Evolutionary conservation across 2,113 vertebrate genomes (phyloP), one percentile per base, ranked within the genome.

Genomic region (Copsychus sechellarum): DNA sequence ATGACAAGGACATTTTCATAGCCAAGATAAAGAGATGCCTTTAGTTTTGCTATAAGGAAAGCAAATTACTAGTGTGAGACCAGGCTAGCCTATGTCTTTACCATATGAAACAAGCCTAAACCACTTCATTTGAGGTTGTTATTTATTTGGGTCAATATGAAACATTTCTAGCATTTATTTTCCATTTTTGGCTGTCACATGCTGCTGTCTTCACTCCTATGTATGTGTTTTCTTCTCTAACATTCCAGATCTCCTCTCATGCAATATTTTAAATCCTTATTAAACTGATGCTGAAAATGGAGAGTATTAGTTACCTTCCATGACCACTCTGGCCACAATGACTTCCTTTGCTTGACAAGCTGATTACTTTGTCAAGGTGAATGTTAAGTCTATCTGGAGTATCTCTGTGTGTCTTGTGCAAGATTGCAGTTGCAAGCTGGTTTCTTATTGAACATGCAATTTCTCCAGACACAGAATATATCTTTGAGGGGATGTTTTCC

Each of bases 361-460:
- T 84, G 56, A 86, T 96, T 84, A 64, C 53, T 86, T 92, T 74
- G 43, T 86, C 92, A 81, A 94, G 83, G 80, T 92, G 88, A 88
- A 62, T 14, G 25, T 84, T 89, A 64, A 88, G 28, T 67, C 92
- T 79, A 1, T 21, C 72, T 86, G 51, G 74, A 86, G 64, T 34
- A 81, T 57, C 62, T 82, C 70, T 72, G 20, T 45, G 54, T 1
- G 0, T 51, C 47, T 81, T 78, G 16, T 86, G 76, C 72, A 72
- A 93, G 81, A 76, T 14, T 76, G 78, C 43, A 45, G 12, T 40
- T 81, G n/a, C 53, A 71, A 43, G 24, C 47, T 88, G 22, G 16
- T 86, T 88, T 88, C 67, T 90, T 73, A 70, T 16, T 48, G 21
- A 43, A 50, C 18, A 38, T 61, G 31, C 53, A 76, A 4, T 43